Conservation (phyloP, 2,888 invertebrate genomes). For the Eudasyphora cyanicolor region DNA sequence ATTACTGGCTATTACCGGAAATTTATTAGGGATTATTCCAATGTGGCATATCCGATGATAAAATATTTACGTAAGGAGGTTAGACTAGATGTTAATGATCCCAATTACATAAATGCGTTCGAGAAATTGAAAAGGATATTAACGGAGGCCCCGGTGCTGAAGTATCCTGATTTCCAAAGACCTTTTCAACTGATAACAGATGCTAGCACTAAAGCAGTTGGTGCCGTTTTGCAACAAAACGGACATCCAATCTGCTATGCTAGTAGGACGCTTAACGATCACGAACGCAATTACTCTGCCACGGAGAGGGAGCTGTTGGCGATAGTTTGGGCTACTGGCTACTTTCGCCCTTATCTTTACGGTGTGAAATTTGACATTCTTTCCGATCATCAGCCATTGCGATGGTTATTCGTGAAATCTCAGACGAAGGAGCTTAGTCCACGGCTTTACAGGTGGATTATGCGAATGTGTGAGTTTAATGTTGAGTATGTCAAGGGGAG, state of each 20-base stretch:
- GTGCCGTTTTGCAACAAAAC: slow-evolving; percentile 53
- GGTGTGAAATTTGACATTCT: slow-evolving; percentile 21
- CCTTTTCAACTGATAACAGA: slow-evolving; percentile 50
- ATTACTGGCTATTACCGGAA: slow-evolving; percentile 68
- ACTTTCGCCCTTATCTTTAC: slow-evolving; percentile 33
- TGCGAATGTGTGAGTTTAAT: slow-evolving; percentile 22
- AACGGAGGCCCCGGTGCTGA: slow-evolving; percentile 44
- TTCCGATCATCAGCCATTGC: no score
- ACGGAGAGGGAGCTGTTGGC: slow-evolving; percentile 48
- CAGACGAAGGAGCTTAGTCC: slow-evolving; percentile 25
- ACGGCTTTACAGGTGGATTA: slow-evolving; percentile 31
- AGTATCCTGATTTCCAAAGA: slow-evolving; percentile 42
- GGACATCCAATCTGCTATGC: slow-evolving; percentile 51
- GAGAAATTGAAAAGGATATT: slow-evolving; percentile 48
- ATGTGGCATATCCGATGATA: slow-evolving; percentile 51
- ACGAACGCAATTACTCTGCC: no score
- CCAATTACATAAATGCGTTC: slow-evolving; percentile 52
- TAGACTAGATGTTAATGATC: slow-evolving; percentile 36
- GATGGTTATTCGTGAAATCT: slow-evolving; percentile 38
- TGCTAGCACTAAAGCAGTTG: slow-evolving; percentile 49
- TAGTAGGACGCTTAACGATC: no score
- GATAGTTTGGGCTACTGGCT: no score
- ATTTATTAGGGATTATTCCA: slow-evolving; percentile 65
- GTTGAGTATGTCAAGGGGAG: slow-evolving; percentile 37
- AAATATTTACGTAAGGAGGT: slow-evolving; percentile 28